These are phyloP conservation scores for Tautogolabrus adspersus DNA, from an alignment of 2,113 vertebrate species.

Conservation along the genomic window DNA sequence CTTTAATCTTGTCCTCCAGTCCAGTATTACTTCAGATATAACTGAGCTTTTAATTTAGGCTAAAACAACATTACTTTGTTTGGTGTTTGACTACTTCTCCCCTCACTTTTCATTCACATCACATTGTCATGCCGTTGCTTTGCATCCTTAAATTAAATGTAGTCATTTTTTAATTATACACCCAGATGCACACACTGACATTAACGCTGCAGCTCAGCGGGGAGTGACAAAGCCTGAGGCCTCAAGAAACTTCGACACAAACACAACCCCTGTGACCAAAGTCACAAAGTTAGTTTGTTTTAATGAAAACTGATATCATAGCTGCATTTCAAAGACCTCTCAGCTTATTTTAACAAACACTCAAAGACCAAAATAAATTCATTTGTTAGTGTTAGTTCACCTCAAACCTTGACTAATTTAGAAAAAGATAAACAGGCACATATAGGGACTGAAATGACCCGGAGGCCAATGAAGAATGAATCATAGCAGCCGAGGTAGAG, in stretches of 20 bases:
- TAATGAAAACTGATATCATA: conserved; percentile 21
- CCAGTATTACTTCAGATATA: too few species aligned
- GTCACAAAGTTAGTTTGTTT: conserved; percentile 50
- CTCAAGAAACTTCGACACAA: conserved; percentile 26
- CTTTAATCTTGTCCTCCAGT: too few species aligned
- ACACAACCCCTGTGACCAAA: conserved; percentile 35
- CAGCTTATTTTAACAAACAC: not conserved
- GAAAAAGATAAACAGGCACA: not conserved
- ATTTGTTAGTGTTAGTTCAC: not conserved
- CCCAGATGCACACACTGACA: conserved; percentile 62
- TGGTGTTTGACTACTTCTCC: not conserved
- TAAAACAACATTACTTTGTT: not conserved
- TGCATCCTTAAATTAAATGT: conserved; percentile 53
- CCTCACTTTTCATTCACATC: conserved; percentile 22
- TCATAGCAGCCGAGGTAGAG: not conserved
- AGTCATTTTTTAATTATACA: conserved; percentile 70
- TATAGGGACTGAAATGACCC: conserved; percentile 5
- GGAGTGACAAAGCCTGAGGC: conserved; percentile 51
- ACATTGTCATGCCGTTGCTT: conserved; percentile 37
- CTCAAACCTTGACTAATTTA: not conserved
- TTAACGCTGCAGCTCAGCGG: conserved; percentile 54
- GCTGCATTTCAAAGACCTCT: conserved; percentile 1
- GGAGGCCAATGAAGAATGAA: not conserved
- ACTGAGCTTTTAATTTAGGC: not conserved
- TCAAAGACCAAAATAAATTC: not conserved